Evolutionary conservation across 2,888 invertebrate genomes (phyloP).

Genomic region (Thalpophila matura): DNA sequence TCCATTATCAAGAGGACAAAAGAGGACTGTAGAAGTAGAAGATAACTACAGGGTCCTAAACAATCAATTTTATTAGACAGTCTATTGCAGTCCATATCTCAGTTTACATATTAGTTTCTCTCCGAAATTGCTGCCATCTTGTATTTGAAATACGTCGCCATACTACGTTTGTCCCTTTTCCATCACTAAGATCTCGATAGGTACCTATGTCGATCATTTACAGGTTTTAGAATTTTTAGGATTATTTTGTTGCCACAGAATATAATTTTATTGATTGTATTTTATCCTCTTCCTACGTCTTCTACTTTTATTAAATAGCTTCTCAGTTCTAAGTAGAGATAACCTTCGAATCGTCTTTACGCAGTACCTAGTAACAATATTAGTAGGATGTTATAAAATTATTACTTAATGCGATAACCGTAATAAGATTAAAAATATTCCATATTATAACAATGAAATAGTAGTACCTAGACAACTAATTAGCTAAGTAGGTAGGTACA

Average conservation of each 20-base stretch:
- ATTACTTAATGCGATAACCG: constrained; percentile 27
- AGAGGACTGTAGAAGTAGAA: too few relatives aligned
- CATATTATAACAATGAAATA: constrained; percentile 15
- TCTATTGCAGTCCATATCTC: too few relatives aligned
- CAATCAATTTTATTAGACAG: too few relatives aligned
- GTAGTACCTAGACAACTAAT: background rate
- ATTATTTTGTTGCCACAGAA: background rate
- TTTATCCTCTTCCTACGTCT: background rate
- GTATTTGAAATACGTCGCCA: too few relatives aligned
- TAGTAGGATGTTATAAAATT: background rate
- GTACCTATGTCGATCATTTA: too few relatives aligned
- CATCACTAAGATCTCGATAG: too few relatives aligned
- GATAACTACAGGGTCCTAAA: too few relatives aligned
- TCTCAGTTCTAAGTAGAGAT: constrained; percentile 19
- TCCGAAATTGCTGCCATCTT: too few relatives aligned
- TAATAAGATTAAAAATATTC: constrained; percentile 33
- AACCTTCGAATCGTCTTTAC: constrained; percentile 7
- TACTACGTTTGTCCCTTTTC: too few relatives aligned
- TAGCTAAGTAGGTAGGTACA: too few relatives aligned
- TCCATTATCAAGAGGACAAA: too few relatives aligned
- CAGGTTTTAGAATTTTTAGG: background rate
- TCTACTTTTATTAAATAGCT: constrained; percentile 10
- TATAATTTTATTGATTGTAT: background rate
- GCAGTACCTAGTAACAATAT: constrained; percentile 16
- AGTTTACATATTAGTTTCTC: too few relatives aligned